Evolutionary conservation across 2,888 invertebrate genomes (phyloP).

Genomic region (Calameuta pallipes): DNA sequence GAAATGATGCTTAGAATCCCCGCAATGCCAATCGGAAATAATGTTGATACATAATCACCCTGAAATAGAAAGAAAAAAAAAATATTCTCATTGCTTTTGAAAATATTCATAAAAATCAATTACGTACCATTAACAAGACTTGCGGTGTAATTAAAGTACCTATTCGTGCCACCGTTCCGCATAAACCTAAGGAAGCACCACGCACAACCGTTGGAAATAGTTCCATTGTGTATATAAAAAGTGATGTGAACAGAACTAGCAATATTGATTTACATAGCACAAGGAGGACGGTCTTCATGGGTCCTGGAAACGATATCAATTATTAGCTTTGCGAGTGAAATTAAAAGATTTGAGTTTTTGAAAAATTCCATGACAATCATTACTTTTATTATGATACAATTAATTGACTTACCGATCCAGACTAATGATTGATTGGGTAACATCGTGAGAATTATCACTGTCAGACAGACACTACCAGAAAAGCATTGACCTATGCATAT

Average conservation of each 20-base stretch:
- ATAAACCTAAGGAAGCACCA: slow-evolving; percentile 64
- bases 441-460: slow-evolving; percentile 55
- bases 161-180: slow-evolving; percentile 66
- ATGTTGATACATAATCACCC: slow-evolving; percentile 39
- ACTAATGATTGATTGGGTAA: slow-evolving; percentile 34
- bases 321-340: background rate
- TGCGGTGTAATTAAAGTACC: slow-evolving; percentile 67
- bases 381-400: background rate
- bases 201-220: slow-evolving; percentile 63
- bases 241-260: slow-evolving; percentile 66
- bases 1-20: slow-evolving; percentile 47
- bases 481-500: slow-evolving; percentile 63
- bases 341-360: background rate
- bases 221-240: slow-evolving; percentile 62
- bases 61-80: slow-evolving; percentile 22
- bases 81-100: background rate
- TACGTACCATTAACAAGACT: slow-evolving; percentile 49
- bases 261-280: slow-evolving; percentile 65
- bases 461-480: slow-evolving; percentile 62
- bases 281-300: slow-evolving; percentile 45
- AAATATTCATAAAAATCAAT: background rate
- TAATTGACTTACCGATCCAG: slow-evolving; percentile 40
- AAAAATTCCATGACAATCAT: background rate
- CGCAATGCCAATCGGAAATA: slow-evolving; percentile 38
- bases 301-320: slow-evolving; percentile 32